Evolutionary conservation across 2,888 invertebrate genomes (phyloP), one percentile per base, ranked within the genome.

Genomic region (Xestia sexstrigata): DNA sequence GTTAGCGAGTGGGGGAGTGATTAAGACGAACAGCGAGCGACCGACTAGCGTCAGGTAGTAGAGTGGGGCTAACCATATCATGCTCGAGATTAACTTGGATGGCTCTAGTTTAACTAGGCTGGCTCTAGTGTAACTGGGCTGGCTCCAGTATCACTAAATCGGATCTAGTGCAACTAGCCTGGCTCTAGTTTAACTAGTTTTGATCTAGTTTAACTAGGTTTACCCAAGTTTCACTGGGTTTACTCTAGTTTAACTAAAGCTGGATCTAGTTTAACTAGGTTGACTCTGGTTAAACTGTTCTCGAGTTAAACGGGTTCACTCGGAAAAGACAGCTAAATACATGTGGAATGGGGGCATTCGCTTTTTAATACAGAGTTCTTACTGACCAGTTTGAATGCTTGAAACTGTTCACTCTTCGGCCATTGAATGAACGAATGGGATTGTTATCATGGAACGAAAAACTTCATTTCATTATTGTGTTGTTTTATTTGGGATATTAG

Each of bases 401-500:
- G 69, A 73, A 74, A 69, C 9, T 47, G 20, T 86, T 86, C 82
- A 70, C 42, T 66, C 72, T 76, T 72, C 65, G 62, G 26, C 68
- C 78, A 88, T 77, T 15, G 58, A 87, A 78, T 79, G 75, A 79
- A 68, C 74, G 70, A 86, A 81, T 82, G 77, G 71, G 73, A 65
- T 81, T 75, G 49, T 81, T 65, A 70, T 82, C 84, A 84, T 82
- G 74, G 69, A 83, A 73, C 58, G 58, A 70, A 76, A 71, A 81
- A 55, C 58, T 73, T 82, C 87, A 88, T 83, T 76, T 86, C 80
- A 88, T 85, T 80, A 76, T 78, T 80, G 87, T 82, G 84, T 80
- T 85, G 86, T 82, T 74, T 89, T 72, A 88, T 97, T 97, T 90
- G 94, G 96, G 85, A 95, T 95, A 81, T 69, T 55, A 67, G 73